A percentile compares a stretch with the other conserved stretches of the same genome.
Evolutionary conservation across 2,888 invertebrate species (phyloP).

Genomic region (Drosophila melanosoma): DNA sequence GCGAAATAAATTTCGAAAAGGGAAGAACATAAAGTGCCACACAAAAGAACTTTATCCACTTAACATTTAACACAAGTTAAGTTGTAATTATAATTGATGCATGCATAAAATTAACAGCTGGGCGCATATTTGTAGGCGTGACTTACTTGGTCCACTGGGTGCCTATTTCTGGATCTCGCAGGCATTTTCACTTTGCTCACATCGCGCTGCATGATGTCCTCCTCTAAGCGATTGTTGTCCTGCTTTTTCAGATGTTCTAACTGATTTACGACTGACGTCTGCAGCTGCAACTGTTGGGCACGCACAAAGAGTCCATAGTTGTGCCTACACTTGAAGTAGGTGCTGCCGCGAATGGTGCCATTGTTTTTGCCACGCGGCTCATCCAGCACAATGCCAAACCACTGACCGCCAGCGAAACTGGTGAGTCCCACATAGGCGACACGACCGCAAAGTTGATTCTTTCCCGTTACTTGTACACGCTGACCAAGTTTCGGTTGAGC

Average conservation of each 20-base stretch:
- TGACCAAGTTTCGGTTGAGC: constrained; percentile 69
- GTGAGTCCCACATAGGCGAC: constrained; percentile 97
- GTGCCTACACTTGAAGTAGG: constrained; percentile 97
- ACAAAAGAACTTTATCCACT: not conserved
- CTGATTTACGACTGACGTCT: constrained; percentile 84
- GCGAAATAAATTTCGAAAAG: not conserved
- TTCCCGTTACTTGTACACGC: constrained; percentile 87
- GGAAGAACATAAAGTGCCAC: not conserved
- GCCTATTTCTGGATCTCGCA: constrained; percentile 28
- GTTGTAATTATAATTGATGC: not conserved
- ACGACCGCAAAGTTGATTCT: constrained; percentile 92
- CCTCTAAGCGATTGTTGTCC: constrained; percentile 35
- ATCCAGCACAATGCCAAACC: constrained; percentile 97
- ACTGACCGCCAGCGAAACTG: constrained; percentile 95
- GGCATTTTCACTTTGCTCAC: constrained; percentile 32
- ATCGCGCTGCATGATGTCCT: constrained; percentile 65
- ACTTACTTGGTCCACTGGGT: constrained; percentile 56
- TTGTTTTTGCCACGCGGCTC: constrained; percentile 98
- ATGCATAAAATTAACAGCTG: not conserved
- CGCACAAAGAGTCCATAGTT: constrained; percentile 98
- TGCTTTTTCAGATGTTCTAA: constrained; percentile 13
- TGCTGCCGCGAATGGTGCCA: constrained; percentile 95
- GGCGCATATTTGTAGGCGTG: not conserved
- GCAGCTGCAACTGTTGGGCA: constrained; percentile 89
- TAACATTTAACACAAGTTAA: not conserved